These are phyloP conservation scores for Australoheros facetus DNA, from an alignment of 2,797 vertebrate genomes.

Conservation along the genomic window DNA sequence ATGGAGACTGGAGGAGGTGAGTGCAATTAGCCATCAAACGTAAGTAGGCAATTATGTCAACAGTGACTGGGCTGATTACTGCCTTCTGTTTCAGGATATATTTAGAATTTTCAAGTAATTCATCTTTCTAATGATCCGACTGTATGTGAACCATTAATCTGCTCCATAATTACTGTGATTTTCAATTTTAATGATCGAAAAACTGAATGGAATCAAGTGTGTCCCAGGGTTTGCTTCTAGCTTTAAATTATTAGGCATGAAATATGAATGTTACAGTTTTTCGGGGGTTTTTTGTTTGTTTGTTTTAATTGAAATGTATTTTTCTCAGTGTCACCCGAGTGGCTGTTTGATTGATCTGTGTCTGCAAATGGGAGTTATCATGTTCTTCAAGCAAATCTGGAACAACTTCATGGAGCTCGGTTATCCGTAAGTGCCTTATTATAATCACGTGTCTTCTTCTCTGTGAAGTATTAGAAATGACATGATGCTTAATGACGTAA, in stretches of 20 bases:
- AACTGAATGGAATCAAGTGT: conserved; percentile 21
- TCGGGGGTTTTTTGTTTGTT: background rate
- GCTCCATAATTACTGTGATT: conserved; percentile 35
- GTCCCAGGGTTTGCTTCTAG: conserved; percentile 15
- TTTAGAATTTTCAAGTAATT: conserved; percentile 29
- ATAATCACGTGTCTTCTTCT: conserved; percentile 4
- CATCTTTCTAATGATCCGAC: conserved; percentile 36
- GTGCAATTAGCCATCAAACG: conserved; percentile 51
- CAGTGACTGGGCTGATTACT: conserved; percentile 15
- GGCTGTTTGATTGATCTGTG: conserved; percentile 99
- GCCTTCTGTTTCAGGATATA: conserved; percentile 25
- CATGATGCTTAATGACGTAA: background rate
- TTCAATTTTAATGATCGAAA: conserved; percentile 37
- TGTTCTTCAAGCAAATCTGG: conserved; percentile 99
- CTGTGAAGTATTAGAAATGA: conserved; percentile 14
- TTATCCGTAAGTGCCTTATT: conserved; percentile 68
- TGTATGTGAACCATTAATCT: conserved; percentile 37
- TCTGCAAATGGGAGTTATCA: conserved; percentile 99
- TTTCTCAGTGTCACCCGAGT: conserved; percentile 93
- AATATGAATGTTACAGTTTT: conserved; percentile 36
- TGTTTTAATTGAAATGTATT: conserved; percentile 15
- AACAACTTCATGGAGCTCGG: conserved; percentile 99
- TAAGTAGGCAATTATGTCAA: conserved; percentile 42
- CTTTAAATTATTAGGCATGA: conserved; percentile 29
- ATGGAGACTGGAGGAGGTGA: conserved; percentile 98